These are phyloP conservation scores for Phoxinus dragarum DNA, from an alignment of 2,797 vertebrate genomes.

Conservation along the genomic window DNA sequence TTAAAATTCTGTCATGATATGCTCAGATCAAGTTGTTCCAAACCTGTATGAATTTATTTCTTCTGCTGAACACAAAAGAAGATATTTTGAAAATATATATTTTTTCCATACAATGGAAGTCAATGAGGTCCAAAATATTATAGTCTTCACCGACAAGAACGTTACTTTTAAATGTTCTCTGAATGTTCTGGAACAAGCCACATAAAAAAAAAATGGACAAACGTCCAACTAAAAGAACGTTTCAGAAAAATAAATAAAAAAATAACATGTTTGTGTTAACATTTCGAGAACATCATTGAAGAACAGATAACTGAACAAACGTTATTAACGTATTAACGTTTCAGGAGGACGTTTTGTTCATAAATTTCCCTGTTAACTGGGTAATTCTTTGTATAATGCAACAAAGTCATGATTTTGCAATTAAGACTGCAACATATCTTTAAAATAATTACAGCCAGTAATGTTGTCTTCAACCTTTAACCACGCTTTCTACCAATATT, in stretches of 20 bases:
- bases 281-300: background rate
- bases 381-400: background rate
- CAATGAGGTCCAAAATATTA: background rate
- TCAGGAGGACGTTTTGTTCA: background rate
- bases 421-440: background rate
- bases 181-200: background rate
- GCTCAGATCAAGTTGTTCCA: no score
- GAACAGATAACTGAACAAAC: background rate
- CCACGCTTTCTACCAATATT: background rate
- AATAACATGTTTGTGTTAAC: background rate
- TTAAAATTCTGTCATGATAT: no score
- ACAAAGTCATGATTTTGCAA: background rate
- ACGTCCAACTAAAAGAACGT: background rate
- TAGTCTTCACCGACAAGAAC: background rate
- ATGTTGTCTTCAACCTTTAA: background rate
- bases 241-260: background rate
- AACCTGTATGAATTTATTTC: background rate
- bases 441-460: background rate
- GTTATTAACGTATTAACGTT: background rate
- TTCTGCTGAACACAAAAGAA: background rate
- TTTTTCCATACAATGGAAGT: no score
- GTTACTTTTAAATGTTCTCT: background rate
- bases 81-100: background rate
- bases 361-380: background rate
- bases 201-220: background rate